These are phyloP conservation scores for Lerema accius DNA, from an alignment of 1,140 invertebrate genomes.

Conservation along the genomic window DNA sequence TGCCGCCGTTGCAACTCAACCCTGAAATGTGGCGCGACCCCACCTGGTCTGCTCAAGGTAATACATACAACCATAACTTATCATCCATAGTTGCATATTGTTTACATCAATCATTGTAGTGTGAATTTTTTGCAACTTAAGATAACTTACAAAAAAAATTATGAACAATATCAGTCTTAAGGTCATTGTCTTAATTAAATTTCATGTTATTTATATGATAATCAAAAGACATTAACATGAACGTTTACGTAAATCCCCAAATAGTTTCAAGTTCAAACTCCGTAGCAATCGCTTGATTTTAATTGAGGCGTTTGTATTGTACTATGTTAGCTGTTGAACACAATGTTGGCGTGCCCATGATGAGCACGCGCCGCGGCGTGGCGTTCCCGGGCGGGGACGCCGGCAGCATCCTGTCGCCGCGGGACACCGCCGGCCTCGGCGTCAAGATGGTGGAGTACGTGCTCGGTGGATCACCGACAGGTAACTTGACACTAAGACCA, in stretches of 20 bases:
- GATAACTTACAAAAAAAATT: too few species aligned
- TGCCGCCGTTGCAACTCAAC: conserved; percentile 89
- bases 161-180: too few species aligned
- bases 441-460: conserved; percentile 99
- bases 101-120: too few species aligned
- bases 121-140: too few species aligned
- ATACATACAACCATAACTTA: conserved; percentile 20
- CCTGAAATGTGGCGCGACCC: conserved; percentile 93
- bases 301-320: not conserved
- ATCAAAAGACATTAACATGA: too few species aligned
- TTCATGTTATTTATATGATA: too few species aligned
- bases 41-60: conserved; percentile 93
- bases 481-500: too few species aligned
- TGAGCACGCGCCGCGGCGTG: conserved; percentile 86
- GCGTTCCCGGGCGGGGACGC: conserved; percentile 83
- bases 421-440: conserved; percentile 91
- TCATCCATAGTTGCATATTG: not conserved
- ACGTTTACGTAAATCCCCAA: too few species aligned
- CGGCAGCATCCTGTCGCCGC: conserved; percentile 86
- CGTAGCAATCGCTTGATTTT: not conserved
- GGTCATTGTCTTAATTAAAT: too few species aligned
- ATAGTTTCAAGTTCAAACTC: too few species aligned
- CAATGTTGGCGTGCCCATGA: conserved; percentile 89
- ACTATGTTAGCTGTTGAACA: conserved; percentile 84
- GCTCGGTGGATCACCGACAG: conserved; percentile 94